Percentiles rank a stretch among this genome's conserved stretches.
These are phyloP conservation scores for Escarpia spicata DNA, from an alignment of 2,888 invertebrate species.

Conservation along the genomic window DNA sequence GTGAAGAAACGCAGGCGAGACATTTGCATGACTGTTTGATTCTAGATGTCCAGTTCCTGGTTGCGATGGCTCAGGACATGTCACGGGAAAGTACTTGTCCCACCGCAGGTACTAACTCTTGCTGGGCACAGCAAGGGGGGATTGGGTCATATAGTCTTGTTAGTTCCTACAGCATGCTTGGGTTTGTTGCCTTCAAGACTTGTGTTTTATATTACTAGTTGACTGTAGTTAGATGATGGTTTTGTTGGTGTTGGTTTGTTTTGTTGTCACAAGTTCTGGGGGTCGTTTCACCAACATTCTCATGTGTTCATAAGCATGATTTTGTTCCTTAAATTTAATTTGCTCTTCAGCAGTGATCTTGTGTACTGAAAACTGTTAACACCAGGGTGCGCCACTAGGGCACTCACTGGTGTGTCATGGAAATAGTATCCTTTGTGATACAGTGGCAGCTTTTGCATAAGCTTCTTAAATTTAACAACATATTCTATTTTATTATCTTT, in stretches of 20 bases:
- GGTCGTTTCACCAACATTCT: no score
- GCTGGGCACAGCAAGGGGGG: neutral
- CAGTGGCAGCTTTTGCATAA: no score
- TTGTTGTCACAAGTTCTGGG: neutral
- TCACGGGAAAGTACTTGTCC: conserved; percentile 97
- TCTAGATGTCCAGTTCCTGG: conserved; percentile 92
- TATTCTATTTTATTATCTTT: no score
- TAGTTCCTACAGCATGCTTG: neutral
- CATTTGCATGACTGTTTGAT: neutral
- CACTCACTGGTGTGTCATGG: no score
- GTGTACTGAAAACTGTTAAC: no score
- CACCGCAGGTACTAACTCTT: conserved; percentile 69
- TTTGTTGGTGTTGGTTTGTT: conserved; percentile 19
- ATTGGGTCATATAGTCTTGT: neutral
- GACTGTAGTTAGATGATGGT: neutral
- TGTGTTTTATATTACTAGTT: neutral
- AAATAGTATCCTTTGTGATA: no score
- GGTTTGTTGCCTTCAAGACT: neutral
- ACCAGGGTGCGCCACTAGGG: no score
- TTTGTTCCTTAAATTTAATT: no score
- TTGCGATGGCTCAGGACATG: conserved; percentile 96
- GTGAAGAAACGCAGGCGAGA: neutral
- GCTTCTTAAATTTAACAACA: no score
- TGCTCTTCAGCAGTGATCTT: no score
- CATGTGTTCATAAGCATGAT: no score